phyloP scores from a whole-genome alignment of 2,113 vertebrate species.

The Hippopotamus amphibius region DNA sequence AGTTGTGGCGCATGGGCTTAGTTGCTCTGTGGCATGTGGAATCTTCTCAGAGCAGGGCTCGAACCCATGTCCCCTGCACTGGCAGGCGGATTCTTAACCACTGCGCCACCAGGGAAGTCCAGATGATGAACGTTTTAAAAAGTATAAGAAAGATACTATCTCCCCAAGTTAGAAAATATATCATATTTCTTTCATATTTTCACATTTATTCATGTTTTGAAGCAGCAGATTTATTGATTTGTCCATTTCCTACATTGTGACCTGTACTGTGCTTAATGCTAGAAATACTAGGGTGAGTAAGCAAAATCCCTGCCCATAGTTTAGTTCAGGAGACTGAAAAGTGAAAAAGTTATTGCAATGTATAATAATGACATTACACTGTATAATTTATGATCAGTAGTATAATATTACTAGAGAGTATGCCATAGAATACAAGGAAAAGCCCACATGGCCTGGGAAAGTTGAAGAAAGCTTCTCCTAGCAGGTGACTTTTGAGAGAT shows the following conservation, averaged over 20 bases:
- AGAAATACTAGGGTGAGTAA: constrained; percentile 4
- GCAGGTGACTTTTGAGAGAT: background rate
- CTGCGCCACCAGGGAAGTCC: too few relatives aligned
- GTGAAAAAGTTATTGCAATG: background rate
- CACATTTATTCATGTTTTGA: background rate
- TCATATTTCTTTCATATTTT: constrained; percentile 14
- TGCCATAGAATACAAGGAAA: background rate
- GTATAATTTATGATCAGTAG: background rate
- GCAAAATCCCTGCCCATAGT: background rate
- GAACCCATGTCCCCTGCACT: too few relatives aligned
- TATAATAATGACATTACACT: background rate
- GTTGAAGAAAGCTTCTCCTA: background rate
- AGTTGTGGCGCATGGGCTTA: too few relatives aligned
- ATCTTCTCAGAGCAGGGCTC: too few relatives aligned
- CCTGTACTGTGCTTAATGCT: background rate
- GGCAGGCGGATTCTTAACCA: too few relatives aligned
- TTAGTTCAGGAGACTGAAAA: constrained; percentile 32
- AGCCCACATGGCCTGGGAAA: background rate
- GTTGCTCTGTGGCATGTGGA: too few relatives aligned
- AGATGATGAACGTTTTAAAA: background rate
- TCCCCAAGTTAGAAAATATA: constrained; percentile 7
- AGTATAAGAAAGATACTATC: background rate
- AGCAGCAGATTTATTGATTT: background rate
- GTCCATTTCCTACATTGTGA: background rate
- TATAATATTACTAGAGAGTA: background rate